These are phyloP conservation scores for Hylaeus anthracinus DNA, from an alignment of 1,140 invertebrate species.

Conservation along the genomic window DNA sequence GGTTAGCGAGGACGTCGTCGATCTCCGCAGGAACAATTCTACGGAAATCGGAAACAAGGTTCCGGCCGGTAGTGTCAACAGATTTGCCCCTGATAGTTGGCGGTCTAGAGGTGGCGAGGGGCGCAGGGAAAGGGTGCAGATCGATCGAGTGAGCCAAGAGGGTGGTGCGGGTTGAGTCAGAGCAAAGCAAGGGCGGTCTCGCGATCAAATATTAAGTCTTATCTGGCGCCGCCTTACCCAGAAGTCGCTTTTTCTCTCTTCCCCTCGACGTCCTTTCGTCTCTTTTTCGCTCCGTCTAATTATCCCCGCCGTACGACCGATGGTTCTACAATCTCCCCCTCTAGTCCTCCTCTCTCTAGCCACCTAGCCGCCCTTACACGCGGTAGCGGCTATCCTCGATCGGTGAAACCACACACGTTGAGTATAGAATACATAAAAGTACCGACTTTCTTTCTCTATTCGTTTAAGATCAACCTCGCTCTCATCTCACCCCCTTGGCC, in stretches of 20 bases:
- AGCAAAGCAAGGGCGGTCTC: slow-evolving; percentile 72
- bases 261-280: slow-evolving; percentile 29
- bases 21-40: slow-evolving; percentile 45
- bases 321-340: slow-evolving; percentile 39
- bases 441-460: slow-evolving; percentile 40
- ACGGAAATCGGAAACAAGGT: slow-evolving; percentile 67
- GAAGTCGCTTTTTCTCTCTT: slow-evolving; percentile 56
- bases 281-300: slow-evolving; percentile 71
- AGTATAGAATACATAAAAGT: slow-evolving; percentile 64
- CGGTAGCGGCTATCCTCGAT: slow-evolving; percentile 48
- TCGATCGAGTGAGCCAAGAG: slow-evolving; percentile 61
- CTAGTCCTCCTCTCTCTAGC: slow-evolving; percentile 29
- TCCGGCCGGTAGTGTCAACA: slow-evolving; percentile 69
- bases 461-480: slow-evolving; percentile 28
- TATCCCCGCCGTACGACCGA: slow-evolving; percentile 67
- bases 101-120: background rate
- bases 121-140: slow-evolving; percentile 42
- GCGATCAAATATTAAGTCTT: slow-evolving; percentile 80
- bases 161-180: slow-evolving; percentile 58
- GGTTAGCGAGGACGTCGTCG: slow-evolving; percentile 26
- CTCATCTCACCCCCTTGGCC: background rate
- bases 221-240: slow-evolving; percentile 78
- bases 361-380: background rate
- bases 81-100: slow-evolving; percentile 70
- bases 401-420: slow-evolving; percentile 59